Evolutionary conservation across 2,797 vertebrate genomes (phyloP), one percentile per base, ranked within the genome.

Genomic region (Phataginus tricuspis): DNA sequence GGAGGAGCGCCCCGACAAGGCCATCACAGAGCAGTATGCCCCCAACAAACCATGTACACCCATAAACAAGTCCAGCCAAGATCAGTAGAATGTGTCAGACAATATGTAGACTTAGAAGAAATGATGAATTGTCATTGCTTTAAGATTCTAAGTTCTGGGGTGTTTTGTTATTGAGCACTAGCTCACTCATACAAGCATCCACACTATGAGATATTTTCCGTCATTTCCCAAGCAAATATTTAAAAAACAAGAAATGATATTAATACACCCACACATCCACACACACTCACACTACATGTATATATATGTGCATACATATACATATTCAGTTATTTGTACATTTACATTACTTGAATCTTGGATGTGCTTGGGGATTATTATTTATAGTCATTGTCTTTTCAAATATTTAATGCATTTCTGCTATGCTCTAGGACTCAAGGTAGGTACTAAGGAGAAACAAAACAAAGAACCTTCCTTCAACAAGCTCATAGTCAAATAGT

Each of bases 211-310:
- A 37, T 39, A 69, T 42, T 93, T 78, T 91, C 53, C 45, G 85
- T 79, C 34, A 90, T 85, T 87, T 92, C 19, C 29, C 18, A 87
- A 94, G 10, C 29, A 71, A 88, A 63, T 53, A 86, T 88, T 64
- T 85, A 49, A 80, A 85, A 90, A n/a, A 45, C 1, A 79, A 84
- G 18, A 91, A 59, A 59, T 18, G 23, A 68, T 72, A 57, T 51
- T n/a, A 75, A 71, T 49, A 34, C n/a, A 27, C 8, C 42, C 42
- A 45, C 42, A 45, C 42, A 45, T 10, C 42, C 42, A 45, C 42
- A 45, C 42, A 45, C 42, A 45, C 42, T 9, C 42, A 45, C 8
- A 45, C 42, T 45, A 10, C 9, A 45, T 71, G 59, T 72, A 3
- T 23, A 19, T 82, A 9, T 49, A n/a, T 7, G 9, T n/a, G 37